Percentiles rank a stretch among this genome's conserved stretches.
These are phyloP conservation scores for Scytalopus superciliaris DNA, from an alignment of 2,113 vertebrate genomes.

Conservation along the genomic window DNA sequence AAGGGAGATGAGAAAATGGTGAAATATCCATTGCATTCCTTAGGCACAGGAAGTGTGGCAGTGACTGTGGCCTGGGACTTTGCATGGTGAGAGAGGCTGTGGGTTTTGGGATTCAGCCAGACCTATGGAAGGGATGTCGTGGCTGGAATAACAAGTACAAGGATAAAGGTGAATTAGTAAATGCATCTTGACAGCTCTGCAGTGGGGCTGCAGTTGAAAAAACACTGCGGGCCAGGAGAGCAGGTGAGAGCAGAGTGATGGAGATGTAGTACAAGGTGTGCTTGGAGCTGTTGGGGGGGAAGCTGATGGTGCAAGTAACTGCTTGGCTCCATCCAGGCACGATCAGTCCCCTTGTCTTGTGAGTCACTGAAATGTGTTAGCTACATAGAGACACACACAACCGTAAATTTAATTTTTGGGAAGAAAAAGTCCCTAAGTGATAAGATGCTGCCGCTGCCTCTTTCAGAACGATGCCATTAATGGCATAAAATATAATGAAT, in stretches of 20 bases:
- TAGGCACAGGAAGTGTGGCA: background rate
- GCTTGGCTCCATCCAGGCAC: background rate
- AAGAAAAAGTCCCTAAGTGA: background rate
- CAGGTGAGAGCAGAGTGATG: background rate
- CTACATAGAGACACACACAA: background rate
- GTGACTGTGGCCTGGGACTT: background rate
- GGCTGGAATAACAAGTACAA: background rate
- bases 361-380: background rate
- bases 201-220: background rate
- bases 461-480: background rate
- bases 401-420: background rate
- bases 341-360: background rate
- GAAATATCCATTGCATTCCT: background rate
- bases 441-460: constrained; percentile 22
- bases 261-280: background rate
- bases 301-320: background rate
- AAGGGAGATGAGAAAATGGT: background rate
- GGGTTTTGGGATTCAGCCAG: background rate
- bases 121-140: background rate
- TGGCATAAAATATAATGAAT: constrained; percentile 15
- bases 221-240: background rate
- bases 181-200: background rate
- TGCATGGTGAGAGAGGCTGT: background rate
- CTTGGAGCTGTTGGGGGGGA: background rate
- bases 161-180: background rate